Percentiles rank a stretch among this genome's conserved stretches.
Evolutionary conservation across 2,797 vertebrate species (phyloP).

Genomic region (Sebastes steindachneri): DNA sequence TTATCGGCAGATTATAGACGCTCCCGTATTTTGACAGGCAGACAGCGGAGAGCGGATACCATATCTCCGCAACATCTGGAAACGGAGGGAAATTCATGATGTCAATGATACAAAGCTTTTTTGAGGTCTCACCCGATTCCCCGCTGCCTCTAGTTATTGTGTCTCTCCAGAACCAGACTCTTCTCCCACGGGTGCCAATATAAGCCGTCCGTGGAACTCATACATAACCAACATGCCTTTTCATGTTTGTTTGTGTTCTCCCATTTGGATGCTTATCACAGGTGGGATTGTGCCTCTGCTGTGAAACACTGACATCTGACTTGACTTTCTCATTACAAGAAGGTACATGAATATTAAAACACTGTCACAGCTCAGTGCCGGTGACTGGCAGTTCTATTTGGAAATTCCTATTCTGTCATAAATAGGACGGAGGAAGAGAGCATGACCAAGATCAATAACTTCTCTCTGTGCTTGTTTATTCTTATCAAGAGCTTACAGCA

Average conservation of each 20-base stretch:
- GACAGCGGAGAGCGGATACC: not conserved
- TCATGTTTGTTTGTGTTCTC: conserved; percentile 56
- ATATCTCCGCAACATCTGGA: conserved; percentile 22
- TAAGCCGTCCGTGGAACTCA: conserved; percentile 20
- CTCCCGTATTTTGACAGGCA: conserved; percentile 24
- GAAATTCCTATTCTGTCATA: conserved; percentile 32
- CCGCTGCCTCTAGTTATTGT: conserved; percentile 28
- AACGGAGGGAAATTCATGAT: conserved; percentile 23
- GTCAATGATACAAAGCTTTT: conserved; percentile 12
- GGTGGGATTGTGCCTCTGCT: conserved; percentile 44
- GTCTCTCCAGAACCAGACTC: conserved; percentile 25
- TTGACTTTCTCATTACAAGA: conserved; percentile 57
- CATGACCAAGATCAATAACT: conserved; percentile 43
- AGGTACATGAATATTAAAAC: conserved; percentile 65
- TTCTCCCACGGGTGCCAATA: conserved; percentile 23
- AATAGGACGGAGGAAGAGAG: conserved; percentile 22
- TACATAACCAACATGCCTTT: conserved; percentile 48
- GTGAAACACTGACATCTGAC: conserved; percentile 66
- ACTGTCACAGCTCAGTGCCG: conserved; percentile 26
- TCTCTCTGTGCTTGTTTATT: conserved; percentile 39
- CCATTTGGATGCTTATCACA: conserved; percentile 60
- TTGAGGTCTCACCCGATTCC: conserved; percentile 9
- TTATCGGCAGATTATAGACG: conserved; percentile 38
- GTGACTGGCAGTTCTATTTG: conserved; percentile 59
- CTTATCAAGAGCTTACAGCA: conserved; percentile 6